Base-by-base conservation (phyloP, 1,140 invertebrate genomes). In the Conus betulinus region DNA sequence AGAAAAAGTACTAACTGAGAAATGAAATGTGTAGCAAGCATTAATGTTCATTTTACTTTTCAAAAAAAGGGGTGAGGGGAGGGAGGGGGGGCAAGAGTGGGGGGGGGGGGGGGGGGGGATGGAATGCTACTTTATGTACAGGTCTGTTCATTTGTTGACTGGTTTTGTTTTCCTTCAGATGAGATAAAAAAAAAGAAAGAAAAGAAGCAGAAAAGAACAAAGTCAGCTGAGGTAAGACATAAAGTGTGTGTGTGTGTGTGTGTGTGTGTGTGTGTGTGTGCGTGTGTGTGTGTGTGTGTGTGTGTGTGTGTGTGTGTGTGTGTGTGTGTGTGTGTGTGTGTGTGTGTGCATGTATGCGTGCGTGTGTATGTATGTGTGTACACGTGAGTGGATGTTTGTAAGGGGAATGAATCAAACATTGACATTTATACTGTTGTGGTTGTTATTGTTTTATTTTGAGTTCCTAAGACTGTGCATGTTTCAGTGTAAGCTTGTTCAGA, bases 221-320 rank as follows among this genome's bases (percentile, higher is more conserved):
- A 55, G 39, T 27, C 23, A 17, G 7, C 79, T 17, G 79, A 53
- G 39, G 39, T 82, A 23, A 82, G 17, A 20, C 60, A 13, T 13
- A 20, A 20, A 63, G 4, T n/a, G 51, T 55, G 13, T 85, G 84
- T 85, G 20, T 85, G 84, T 85, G 57, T 25, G 57, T 85, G 57
- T 85, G 84, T 63, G 57, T 63, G 53, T 6, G 57, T 3, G 53
- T 63, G 25, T 7, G 8, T 25, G 57, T 7, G 4, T n/a, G 57
- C 8, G 53, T n/a, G 57, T 11, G 7, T 60, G 53, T 2, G 55
- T 60, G 8, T 63, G 57, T 39, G 8, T 85, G 84, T 63, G 57
- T 85, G 53, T 85, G 51, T 55, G 13, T 85, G 84, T 85, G 20
- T 85, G 84, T 85, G 57, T 25, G 57, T 85, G 57, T 85, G 84